phyloP scores from a whole-genome alignment of 2,113 vertebrate species.

The Poecile atricapillus region DNA sequence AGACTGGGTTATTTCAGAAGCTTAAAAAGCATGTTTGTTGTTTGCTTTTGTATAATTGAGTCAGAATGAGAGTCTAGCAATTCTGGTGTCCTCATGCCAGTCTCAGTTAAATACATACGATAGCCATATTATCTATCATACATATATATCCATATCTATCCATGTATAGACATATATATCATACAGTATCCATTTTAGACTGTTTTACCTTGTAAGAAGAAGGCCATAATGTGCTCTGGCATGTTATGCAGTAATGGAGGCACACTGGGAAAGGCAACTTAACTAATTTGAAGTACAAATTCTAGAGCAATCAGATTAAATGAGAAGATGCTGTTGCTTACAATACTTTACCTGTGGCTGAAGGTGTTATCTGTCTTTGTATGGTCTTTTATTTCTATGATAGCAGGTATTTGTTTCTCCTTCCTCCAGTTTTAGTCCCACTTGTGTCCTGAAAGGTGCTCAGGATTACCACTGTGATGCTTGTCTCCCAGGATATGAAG shows the following conservation, averaged over 20 bases:
- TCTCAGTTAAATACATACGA: background rate
- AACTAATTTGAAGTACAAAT: background rate
- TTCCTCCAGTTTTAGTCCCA: conserved; percentile 87
- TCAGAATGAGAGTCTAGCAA: background rate
- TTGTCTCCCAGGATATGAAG: conserved; percentile 86
- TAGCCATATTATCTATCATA: background rate
- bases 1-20: background rate
- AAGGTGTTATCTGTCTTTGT: background rate
- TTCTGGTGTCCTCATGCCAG: background rate
- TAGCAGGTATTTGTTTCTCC: background rate
- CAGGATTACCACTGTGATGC: conserved; percentile 82
- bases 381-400: background rate
- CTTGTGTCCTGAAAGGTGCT: conserved; percentile 79
- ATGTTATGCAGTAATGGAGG: background rate
- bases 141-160: too few species aligned
- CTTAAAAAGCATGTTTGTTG: background rate
- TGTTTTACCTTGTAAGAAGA: background rate
- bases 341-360: background rate
- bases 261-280: background rate
- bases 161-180: background rate
- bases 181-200: background rate
- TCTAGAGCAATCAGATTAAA: background rate
- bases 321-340: background rate
- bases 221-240: background rate
- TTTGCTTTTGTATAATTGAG: background rate